Base-by-base conservation (phyloP, 35 echinoderm and acorn worm genomes). In the Lytechinus pictus region DNA sequence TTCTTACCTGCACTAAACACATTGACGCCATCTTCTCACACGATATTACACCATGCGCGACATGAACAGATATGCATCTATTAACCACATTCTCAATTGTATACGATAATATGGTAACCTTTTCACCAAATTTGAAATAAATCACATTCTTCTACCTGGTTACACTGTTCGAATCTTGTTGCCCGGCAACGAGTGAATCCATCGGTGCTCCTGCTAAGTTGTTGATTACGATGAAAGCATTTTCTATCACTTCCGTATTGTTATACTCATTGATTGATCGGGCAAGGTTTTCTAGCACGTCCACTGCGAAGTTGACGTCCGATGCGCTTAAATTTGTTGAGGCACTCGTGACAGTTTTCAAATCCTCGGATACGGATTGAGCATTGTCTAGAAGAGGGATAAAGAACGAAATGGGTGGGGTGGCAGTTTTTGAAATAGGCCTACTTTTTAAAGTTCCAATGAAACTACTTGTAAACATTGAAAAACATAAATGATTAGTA, bases 221-320 rank as follows among this genome's bases (percentile, higher is more conserved):
- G 33, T 94, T 91, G 9, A 96, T 54, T n/a, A 94, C 89, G 8
- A 53, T 54, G 8, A 96, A 8, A 10, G 91, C 87, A 56, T 96
- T 96, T 13, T 61, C 86, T 27, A 96, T 52, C 9, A 96, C 86
- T 12, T 79, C 94, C n/a, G 55, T 27, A 53, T 56, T 96, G 19
- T 90, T 28, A 87, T 91, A 95, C 19, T 52, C 86, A 56, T 71
- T 87, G 87, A 92, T 27, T 57, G 89, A 87, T 28, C 91, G 51
- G 16, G 61, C 55, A 12, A 96, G 27, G 91, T 96, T 87, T 61
- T 96, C 94, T 52, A 96, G 52, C 6, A 94, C 95, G 55, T 90
- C 94, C 4, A 96, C 96, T 27, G 93, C 96, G 88, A 95, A 54
- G n/a, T 16, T 86, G 56, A 96, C 94, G 51, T 96, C 96, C 5